Evolutionary conservation across 2,797 vertebrate species (phyloP).

Genomic region (Chiloscyllium punctatum): DNA sequence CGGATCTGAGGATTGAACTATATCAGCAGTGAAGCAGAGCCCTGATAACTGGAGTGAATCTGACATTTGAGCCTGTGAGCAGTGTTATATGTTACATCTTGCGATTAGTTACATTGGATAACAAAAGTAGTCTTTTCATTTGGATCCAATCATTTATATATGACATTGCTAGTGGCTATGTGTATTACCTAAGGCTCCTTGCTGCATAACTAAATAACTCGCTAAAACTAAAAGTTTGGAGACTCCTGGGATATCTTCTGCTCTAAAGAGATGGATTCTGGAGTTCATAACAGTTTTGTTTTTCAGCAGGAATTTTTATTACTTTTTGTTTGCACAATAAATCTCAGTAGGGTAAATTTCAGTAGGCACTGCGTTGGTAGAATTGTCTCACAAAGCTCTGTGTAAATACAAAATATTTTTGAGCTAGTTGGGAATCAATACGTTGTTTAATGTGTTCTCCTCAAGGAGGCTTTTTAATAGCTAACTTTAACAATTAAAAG

Average conservation of each 20-base stretch:
- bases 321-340: neutral
- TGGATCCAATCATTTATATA: neutral
- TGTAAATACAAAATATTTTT: neutral
- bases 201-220: neutral
- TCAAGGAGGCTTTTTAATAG: neutral
- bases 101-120: neutral
- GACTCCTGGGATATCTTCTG: neutral
- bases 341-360: neutral
- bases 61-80: neutral
- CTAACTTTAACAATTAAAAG: neutral
- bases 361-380: neutral
- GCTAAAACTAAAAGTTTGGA: neutral
- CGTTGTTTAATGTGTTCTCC: neutral
- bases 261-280: neutral
- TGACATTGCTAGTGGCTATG: neutral
- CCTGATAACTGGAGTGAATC: slow-evolving; percentile 8
- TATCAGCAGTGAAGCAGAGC: neutral
- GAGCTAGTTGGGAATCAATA: slow-evolving; percentile 4
- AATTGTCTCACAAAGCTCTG: neutral
- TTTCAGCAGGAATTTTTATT: neutral
- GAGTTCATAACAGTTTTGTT: neutral
- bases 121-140: neutral
- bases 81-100: neutral
- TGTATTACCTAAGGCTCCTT: neutral
- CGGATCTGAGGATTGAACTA: neutral